Base-by-base conservation (phyloP, 2,888 invertebrate species). In the Teleiodes luculella region DNA sequence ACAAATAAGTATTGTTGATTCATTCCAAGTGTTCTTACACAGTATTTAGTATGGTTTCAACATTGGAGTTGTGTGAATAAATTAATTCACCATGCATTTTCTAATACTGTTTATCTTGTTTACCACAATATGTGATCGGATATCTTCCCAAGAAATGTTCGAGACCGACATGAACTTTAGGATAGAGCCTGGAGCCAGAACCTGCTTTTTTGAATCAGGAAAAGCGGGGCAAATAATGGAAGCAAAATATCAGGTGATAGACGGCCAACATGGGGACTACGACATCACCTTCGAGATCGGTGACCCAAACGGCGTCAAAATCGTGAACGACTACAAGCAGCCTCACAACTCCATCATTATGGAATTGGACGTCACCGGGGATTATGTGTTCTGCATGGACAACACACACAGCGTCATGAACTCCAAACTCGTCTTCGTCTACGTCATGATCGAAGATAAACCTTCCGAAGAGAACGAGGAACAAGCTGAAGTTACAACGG, bases 351-450 rank as follows among this genome's bases (percentile, higher is more conserved):
- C 91, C 18, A 92, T 95, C 64, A 91, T 94, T 51, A 78, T 92
- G 57, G 91, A 93, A 47, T 88, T 92, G 16, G 74, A 80, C 36
- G 72, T 82, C 31, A 90, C 91, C 39, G 97, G 96, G 11, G 96
- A 95, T 68, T 96, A 95, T 78, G 92, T 92, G 55, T 92, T 97
- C 64, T 97, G 97, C 74, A 94, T 97, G 78, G 97, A 97, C 78
- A 97, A 97, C 75, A 92, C 93, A 0, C 95, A 94, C 76, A 96
- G 96, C 75, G 84, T 93, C 51, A 94, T 95, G 69, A 95, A 95
- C 66, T 90, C 92, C 0, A 97, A 97, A 79, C 92, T 95, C 0
- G 94, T 97, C 0, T 96, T 94, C 74, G 93, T 96, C 68, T 95
- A 95, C 72, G 79, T 96, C 6, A 89, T 92, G 54, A 86, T 95